Evolutionary conservation across 1,140 invertebrate species (phyloP), one percentile per base, ranked within the genome.

Genomic region (Bradynema listronoti): DNA sequence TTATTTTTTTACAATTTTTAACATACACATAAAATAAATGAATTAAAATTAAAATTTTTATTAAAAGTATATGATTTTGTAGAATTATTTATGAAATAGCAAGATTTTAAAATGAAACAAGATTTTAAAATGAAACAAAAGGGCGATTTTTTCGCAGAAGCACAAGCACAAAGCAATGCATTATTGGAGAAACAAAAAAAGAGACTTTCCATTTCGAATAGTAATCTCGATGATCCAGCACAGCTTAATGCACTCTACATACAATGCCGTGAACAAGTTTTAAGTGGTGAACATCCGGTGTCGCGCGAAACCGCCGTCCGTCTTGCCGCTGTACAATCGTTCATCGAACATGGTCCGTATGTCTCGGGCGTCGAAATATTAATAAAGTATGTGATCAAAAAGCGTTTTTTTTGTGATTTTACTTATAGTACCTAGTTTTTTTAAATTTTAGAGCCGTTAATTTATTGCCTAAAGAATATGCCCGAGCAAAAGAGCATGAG

Each of bases 401-500:
- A 33, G 36, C 41, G 1, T 47, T n/a, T 47, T 7, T 0, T 50
- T 51, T 24, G 24, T 11, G 16, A 22, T 29, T 47, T 14, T 25
- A 24, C 32, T 58, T 32, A 58, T 36, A 46, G 14, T 7, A 9
- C 16, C 11, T 19, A 29, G 19, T 29, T 6, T 24, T 55, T 57
- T 9, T 45, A 6, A 32, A 19, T 61, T 46, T 61, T 32, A 61
- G 59, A 27, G 59, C 91, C 50, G 95, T 94, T 78, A 91, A 96
- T 79, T 96, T 95, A 78, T 81, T 98, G 25, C 92, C 93, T 0
- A 87, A 88, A 72, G 92, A 91, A 4, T 96, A 95, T 79, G 82
- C 88, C 30, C 94, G 93, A 79, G 85, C 52, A 95, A 96, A 81
- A 86, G 86, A 34, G 88, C 94, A 58, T 91, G 97, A 79, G 95